Conservation (phyloP, 2,113 vertebrate species). For the Chlamydotis undulata region DNA sequence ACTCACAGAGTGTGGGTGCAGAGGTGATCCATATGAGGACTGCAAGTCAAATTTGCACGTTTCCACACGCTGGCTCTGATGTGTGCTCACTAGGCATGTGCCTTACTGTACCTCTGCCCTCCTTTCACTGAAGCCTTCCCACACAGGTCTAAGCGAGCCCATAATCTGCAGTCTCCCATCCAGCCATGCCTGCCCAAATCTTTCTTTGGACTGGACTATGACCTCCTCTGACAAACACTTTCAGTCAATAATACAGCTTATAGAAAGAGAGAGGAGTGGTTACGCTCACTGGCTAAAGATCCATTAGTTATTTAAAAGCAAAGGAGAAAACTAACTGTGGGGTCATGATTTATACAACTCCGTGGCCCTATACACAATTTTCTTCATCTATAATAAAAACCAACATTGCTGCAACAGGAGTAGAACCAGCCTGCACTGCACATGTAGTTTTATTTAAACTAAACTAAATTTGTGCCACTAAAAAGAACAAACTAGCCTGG, state of each 20-base stretch:
- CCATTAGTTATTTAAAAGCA: neutral
- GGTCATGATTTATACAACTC: neutral
- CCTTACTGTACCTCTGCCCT: neutral
- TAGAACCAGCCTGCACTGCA: neutral
- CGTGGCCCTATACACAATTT: neutral
- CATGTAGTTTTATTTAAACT: neutral
- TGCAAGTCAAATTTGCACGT: rapidly evolving
- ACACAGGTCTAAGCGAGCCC: neutral
- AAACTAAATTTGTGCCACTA: neutral
- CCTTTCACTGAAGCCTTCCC: neutral
- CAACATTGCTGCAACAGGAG: neutral
- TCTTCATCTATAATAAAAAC: neutral
- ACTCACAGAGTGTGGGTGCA: neutral
- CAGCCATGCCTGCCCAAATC: neutral
- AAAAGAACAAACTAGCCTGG: neutral
- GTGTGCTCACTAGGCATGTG: rapidly evolving
- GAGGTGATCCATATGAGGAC: neutral
- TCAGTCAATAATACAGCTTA: constrained; percentile 8
- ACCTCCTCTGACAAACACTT: constrained; percentile 19
- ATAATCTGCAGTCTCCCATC: neutral
- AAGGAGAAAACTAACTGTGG: neutral
- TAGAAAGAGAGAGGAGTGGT: neutral
- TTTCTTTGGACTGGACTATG: neutral
- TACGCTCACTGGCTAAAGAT: neutral
- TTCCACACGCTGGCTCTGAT: rapidly evolving